Conservation (phyloP, 2,888 invertebrate species). For the Drosophila buzzatii region DNA sequence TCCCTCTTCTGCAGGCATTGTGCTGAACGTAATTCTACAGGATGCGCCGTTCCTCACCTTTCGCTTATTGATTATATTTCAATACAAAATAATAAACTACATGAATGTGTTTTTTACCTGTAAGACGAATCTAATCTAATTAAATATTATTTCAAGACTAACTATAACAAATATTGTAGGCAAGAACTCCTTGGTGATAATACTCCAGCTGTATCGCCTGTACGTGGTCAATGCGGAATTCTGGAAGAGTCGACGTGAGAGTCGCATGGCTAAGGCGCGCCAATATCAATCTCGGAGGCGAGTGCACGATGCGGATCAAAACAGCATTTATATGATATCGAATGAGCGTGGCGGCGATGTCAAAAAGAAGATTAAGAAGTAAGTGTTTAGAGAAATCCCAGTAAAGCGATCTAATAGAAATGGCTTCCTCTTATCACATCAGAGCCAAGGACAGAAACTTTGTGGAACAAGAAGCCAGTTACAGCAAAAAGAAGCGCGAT, state of each 20-base stretch:
- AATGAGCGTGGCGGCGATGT: constrained; percentile 81
- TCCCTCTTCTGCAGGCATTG: constrained; percentile 86
- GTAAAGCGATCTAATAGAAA: neutral
- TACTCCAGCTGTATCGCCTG: constrained; percentile 93
- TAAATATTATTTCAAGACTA: fast-evolving
- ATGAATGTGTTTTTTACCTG: constrained; percentile 99
- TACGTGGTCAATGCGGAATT: constrained; percentile 92
- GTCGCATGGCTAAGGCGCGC: constrained; percentile 73
- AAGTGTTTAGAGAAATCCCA: constrained; percentile 1
- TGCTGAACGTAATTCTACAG: constrained; percentile 93
- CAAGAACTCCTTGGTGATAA: constrained; percentile 93
- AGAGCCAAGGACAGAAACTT: constrained; percentile 81
- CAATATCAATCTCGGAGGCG: constrained; percentile 78
- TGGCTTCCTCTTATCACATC: neutral
- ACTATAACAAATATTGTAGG: constrained; percentile 65
- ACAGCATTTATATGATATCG: constrained; percentile 87
- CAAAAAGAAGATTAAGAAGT: constrained; percentile 82
- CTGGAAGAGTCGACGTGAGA: constrained; percentile 84
- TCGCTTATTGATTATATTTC: constrained; percentile 93
- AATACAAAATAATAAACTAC: constrained; percentile 95
- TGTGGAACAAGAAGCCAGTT: constrained; percentile 78
- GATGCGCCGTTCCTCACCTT: constrained; percentile 96
- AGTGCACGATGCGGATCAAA: constrained; percentile 82
- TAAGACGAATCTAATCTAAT: constrained; percentile 86
- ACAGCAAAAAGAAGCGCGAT: constrained; percentile 76